Evolutionary conservation across 1,140 invertebrate genomes (phyloP).

Genomic region (Portunus trituberculatus): DNA sequence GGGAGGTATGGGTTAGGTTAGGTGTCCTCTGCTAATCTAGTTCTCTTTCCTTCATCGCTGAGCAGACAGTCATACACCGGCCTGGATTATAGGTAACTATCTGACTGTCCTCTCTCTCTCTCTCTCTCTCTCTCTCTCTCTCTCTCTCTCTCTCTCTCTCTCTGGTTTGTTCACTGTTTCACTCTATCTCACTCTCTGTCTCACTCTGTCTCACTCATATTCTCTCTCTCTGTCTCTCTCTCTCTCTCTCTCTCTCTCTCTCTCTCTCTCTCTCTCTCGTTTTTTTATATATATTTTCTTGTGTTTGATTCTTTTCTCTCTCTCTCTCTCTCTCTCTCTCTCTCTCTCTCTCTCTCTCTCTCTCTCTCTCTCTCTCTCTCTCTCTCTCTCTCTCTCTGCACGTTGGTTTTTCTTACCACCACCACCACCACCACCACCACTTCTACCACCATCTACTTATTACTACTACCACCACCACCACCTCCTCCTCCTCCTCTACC

Average conservation of each 20-base stretch:
- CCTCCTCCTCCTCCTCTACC: neutral
- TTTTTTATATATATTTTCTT: neutral
- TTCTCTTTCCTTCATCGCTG: neutral
- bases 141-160: neutral
- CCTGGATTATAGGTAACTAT: neutral
- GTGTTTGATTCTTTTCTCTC: neutral
- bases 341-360: no score
- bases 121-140: neutral
- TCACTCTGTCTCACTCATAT: neutral
- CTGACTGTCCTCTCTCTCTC: neutral
- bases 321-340: neutral
- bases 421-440: no score
- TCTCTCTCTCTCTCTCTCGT: neutral
- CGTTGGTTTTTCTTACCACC: no score
- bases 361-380: no score
- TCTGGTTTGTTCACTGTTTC: neutral
- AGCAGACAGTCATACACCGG: neutral
- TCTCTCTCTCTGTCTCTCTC: neutral
- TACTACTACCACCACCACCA: no score
- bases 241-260: constrained; percentile 31
- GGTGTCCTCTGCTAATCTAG: neutral
- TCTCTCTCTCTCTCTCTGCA: no score
- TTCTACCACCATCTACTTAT: no score
- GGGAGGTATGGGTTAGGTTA: neutral
- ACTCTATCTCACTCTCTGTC: constrained; percentile 24